Evolutionary conservation across 2,113 vertebrate genomes (phyloP).

Genomic region (Sitta europaea): DNA sequence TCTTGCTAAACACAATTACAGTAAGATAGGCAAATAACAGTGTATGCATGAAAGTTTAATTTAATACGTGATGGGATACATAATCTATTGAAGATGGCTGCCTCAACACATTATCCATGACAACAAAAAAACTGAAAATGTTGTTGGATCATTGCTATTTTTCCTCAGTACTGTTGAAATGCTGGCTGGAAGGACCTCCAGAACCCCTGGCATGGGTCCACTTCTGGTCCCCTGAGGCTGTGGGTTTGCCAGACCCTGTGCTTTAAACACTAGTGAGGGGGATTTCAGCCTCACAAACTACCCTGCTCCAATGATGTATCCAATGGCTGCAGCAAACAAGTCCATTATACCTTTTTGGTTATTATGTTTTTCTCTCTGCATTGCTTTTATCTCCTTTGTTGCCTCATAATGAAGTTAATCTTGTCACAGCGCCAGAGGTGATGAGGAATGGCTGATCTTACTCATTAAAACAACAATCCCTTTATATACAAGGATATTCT

Average conservation of each 20-base stretch:
- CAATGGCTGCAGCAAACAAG: neutral
- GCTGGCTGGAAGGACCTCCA: neutral
- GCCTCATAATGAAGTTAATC: neutral
- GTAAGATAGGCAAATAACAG: neutral
- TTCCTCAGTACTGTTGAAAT: neutral
- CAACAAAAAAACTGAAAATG: neutral
- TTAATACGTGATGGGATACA: neutral
- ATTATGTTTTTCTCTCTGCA: neutral
- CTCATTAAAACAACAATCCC: neutral
- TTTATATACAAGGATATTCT: neutral
- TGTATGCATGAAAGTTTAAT: neutral
- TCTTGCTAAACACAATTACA: neutral
- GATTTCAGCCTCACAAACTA: neutral
- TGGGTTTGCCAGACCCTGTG: neutral
- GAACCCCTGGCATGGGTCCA: accelerated
- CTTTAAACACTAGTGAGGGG: neutral
- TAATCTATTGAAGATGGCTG: neutral
- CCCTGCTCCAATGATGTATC: neutral
- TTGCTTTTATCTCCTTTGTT: neutral
- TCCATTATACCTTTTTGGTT: neutral
- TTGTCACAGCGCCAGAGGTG: neutral
- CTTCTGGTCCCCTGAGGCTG: neutral
- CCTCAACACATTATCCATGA: neutral
- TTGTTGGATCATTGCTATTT: neutral
- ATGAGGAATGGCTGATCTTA: neutral